Base-by-base conservation (phyloP, 2,888 invertebrate genomes). In the Ischnus inquisitorius region DNA sequence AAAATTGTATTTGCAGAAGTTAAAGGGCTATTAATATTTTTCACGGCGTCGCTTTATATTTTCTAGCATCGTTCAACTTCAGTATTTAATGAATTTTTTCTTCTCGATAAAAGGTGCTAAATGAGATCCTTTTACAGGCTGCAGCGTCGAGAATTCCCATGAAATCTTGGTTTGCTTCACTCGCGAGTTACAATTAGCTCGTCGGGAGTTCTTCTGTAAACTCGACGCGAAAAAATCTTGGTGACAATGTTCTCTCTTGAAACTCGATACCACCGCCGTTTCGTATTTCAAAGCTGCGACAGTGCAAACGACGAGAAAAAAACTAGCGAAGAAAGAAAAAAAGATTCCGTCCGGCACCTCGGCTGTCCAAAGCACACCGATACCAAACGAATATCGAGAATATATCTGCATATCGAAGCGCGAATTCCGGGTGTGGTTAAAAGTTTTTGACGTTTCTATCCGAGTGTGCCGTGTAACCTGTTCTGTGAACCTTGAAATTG, bases 371-470 rank as follows among this genome's bases (percentile, higher is more conserved):
- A 10, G 43, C 51, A 22, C 57, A 28, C 28, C 14, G n/a, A n/a
- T n/a, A 28, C 4, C 57, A n/a, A 34, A 60, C 28, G 57, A n/a
- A n/a, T 14, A 28, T 60, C 57, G 28, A 12, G 51, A 54, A 67
- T 46, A 46, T 25, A 67, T 67, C 43, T 68, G 75, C 46, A 57
- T 71, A 67, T 83, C 79, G 76, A 75, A 65, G 14, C 41, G 62
- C 19, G 39, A 64, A 68, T 72, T 83, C 69, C 64, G 46, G 46
- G 28, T 19, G 43, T 12, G 76, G 28, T 65, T 54, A 22, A 60
- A 79, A 71, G 71, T 83, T 83, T 83, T 71, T 83, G 83, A 79
- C 75, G 67, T 83, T 79, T 76, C 65, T 64, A 79, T 83, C 79
- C 34, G 41, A 57, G 16, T 10, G 34, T 41, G 12, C 22, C 12